These are phyloP conservation scores for Tetragnatha montana DNA, from an alignment of 2,888 invertebrate genomes.

Conservation along the genomic window DNA sequence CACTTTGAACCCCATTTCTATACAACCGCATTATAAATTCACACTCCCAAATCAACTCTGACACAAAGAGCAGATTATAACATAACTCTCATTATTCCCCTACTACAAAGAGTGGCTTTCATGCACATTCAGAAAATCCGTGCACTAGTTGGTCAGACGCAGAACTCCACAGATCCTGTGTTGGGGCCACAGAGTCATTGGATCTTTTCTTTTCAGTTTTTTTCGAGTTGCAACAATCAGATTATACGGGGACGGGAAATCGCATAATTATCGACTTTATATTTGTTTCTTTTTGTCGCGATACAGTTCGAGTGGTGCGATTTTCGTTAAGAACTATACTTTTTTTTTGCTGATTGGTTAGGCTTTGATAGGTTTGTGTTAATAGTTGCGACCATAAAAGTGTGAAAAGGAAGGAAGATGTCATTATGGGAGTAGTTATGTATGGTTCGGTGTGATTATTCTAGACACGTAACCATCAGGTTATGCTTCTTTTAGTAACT, in stretches of 20 bases:
- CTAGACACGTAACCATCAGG: no score
- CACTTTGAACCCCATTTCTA: neutral
- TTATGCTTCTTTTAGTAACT: no score
- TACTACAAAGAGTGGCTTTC: neutral
- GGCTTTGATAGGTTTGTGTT: neutral
- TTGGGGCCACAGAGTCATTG: neutral
- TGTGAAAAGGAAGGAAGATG: no score
- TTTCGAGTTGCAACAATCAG: neutral
- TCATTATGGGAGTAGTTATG: no score
- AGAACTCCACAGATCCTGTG: slow-evolving; percentile 36
- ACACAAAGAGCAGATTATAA: slow-evolving; percentile 39
- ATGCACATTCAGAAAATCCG: neutral
- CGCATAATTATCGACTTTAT: neutral
- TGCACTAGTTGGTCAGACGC: slow-evolving; percentile 13
- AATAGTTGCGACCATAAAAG: no score
- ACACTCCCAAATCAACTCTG: slow-evolving; percentile 34
- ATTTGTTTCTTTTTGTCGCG: neutral
- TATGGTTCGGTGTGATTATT: no score
- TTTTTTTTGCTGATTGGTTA: neutral
- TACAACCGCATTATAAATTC: slow-evolving; percentile 51
- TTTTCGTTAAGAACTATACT: neutral
- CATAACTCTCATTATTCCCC: slow-evolving; percentile 7
- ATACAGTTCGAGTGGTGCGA: neutral
- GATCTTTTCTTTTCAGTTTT: neutral
- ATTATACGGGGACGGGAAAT: neutral